Percentiles rank a stretch among this genome's conserved stretches.
These are phyloP conservation scores for Apis mellifera DNA, from an alignment of 1,140 invertebrate genomes.

Conservation along the genomic window DNA sequence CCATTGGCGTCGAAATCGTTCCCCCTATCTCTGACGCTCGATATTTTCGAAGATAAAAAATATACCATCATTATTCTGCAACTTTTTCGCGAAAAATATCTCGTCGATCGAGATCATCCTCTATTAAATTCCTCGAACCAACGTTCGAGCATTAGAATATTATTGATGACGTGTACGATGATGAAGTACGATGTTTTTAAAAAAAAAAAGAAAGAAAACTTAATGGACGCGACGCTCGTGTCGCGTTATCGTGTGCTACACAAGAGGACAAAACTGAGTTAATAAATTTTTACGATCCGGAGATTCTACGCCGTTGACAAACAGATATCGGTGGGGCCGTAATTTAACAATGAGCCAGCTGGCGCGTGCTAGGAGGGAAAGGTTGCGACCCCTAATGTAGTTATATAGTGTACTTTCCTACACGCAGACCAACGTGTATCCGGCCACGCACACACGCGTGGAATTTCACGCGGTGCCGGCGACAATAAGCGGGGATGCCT, in stretches of 20 bases:
- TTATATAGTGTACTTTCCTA: constrained; percentile 76
- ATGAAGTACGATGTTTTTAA: not conserved
- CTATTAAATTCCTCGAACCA: too few species aligned
- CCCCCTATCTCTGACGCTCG: too few species aligned
- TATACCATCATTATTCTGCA: too few species aligned
- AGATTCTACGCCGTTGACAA: constrained; percentile 62
- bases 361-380: constrained; percentile 79
- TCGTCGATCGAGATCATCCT: too few species aligned
- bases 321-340: constrained; percentile 78
- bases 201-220: too few species aligned
- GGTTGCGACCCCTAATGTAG: constrained; percentile 80
- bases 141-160: too few species aligned
- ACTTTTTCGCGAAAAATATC: too few species aligned
- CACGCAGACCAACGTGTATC: constrained; percentile 55
- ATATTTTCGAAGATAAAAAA: too few species aligned
- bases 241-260: not conserved
- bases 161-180: too few species aligned
- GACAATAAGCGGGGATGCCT: constrained; percentile 78
- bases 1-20: constrained; percentile 71
- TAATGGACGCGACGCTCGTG: not conserved
- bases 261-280: not conserved
- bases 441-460: constrained; percentile 43
- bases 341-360: constrained; percentile 82
- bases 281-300: constrained; percentile 18
- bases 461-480: constrained; percentile 60